Percentiles rank a stretch among this genome's conserved stretches.
phyloP scores from a whole-genome alignment of 2,113 vertebrate genomes.

The Lathamus discolor region DNA sequence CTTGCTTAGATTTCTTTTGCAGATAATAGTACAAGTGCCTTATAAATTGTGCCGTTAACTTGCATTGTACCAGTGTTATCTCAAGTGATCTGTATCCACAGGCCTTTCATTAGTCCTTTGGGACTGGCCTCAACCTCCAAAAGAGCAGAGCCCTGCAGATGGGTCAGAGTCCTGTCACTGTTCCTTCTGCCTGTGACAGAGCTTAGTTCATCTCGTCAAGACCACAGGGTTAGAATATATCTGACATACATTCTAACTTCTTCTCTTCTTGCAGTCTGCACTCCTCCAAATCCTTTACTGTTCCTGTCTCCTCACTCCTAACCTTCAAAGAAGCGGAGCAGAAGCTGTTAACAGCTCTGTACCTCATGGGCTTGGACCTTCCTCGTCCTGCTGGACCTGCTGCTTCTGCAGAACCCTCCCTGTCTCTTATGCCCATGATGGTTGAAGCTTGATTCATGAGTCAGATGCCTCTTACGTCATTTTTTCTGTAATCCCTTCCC shows the following conservation, averaged over 20 bases:
- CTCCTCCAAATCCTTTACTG: background rate
- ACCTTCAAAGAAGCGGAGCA: background rate
- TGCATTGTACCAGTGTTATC: background rate
- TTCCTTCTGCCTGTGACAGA: background rate
- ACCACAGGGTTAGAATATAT: fast-evolving
- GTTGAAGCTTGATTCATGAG: fast-evolving
- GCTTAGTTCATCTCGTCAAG: background rate
- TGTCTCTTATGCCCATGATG: background rate
- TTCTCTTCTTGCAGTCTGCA: background rate
- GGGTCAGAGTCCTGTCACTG: background rate
- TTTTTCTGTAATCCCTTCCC: background rate
- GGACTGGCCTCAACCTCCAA: background rate
- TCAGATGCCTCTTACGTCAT: background rate
- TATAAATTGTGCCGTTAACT: background rate
- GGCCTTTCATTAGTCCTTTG: background rate
- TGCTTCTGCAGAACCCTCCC: background rate
- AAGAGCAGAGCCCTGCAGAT: background rate
- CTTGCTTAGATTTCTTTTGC: background rate
- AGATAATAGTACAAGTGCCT: background rate
- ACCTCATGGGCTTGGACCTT: background rate
- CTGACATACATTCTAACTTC: background rate
- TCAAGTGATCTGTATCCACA: background rate
- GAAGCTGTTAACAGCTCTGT: background rate
- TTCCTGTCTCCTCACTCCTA: background rate
- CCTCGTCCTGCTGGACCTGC: background rate